Conservation (phyloP, 1,140 invertebrate genomes). For the Sesamia nonagrioides region DNA sequence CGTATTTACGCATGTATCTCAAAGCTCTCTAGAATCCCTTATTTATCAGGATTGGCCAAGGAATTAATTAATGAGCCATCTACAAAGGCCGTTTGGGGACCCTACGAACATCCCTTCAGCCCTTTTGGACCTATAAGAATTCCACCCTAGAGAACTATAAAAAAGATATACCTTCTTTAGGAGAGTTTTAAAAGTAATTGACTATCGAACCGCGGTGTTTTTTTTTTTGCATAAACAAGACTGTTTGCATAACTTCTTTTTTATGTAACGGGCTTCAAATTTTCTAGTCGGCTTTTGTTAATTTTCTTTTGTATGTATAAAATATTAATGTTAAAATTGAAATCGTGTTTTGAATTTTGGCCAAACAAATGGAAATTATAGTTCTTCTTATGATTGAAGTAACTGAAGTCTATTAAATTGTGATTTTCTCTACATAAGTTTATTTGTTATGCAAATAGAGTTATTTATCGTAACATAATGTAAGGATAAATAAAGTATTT, state of each 20-base stretch:
- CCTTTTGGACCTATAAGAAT: conserved; percentile 40
- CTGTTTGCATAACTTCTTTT: neutral
- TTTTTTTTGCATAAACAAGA: conserved; percentile 17
- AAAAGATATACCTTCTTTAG: conserved; percentile 42
- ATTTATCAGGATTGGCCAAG: conserved; percentile 51
- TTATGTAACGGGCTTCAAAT: too few species aligned
- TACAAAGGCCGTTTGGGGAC: conserved; percentile 43
- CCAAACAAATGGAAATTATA: too few species aligned
- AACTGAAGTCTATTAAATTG: too few species aligned
- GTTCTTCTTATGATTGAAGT: neutral
- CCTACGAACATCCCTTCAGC: conserved; percentile 23
- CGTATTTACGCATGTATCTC: conserved; percentile 35
- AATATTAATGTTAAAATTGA: neutral
- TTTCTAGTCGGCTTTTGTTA: too few species aligned
- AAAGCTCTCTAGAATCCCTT: conserved; percentile 25
- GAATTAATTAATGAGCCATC: conserved; percentile 54
- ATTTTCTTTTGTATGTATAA: too few species aligned
- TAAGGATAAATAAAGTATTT: too few species aligned
- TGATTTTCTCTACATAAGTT: too few species aligned
- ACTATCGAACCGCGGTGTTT: conserved; percentile 29
- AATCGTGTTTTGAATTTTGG: too few species aligned
- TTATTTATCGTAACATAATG: too few species aligned
- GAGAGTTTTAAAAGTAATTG: conserved; percentile 49
- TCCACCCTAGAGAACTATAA: conserved; percentile 42
- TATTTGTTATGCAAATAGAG: too few species aligned